Conservation (phyloP, 1,140 invertebrate species). For the Trichomalopsis sarcophagae region DNA sequence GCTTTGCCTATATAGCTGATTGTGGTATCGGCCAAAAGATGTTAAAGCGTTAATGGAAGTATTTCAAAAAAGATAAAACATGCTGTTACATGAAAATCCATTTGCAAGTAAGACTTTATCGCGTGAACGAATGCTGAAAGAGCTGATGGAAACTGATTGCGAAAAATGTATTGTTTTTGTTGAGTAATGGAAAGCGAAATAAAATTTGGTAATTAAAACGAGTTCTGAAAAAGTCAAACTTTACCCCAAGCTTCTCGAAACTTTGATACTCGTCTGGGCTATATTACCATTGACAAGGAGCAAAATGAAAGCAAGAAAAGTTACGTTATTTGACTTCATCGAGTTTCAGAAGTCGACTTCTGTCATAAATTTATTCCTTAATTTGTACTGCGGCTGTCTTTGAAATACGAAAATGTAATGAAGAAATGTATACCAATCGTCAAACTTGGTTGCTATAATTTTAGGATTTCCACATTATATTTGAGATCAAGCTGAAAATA, state of each 20-base stretch:
- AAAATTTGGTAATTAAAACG: neutral
- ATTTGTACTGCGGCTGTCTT: slow-evolving; percentile 21
- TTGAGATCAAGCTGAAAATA: neutral
- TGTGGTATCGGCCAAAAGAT: neutral
- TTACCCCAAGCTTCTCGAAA: neutral
- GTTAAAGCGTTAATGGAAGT: neutral
- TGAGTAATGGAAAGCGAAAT: too few species aligned
- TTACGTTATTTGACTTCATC: neutral
- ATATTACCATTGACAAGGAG: neutral
- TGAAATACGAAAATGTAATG: slow-evolving; percentile 17
- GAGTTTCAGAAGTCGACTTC: slow-evolving; percentile 8
- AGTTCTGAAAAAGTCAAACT: neutral
- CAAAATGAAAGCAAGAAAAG: neutral
- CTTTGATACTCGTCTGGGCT: neutral
- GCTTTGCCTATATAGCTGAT: neutral
- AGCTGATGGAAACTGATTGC: too few species aligned
- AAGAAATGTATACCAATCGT: neutral
- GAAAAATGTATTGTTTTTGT: too few species aligned
- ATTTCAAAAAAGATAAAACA: neutral
- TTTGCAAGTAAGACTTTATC: too few species aligned
- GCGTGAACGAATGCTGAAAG: too few species aligned
- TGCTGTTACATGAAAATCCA: neutral
- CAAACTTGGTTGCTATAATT: too few species aligned
- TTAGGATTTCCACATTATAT: too few species aligned
- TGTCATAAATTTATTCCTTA: slow-evolving; percentile 3